Evolutionary conservation across 2,113 vertebrate genomes (phyloP).

Genomic region (western clawed frog (Xenopus tropicalis)): UCB_Xtro_10.0 CM004449.2:79970501-79971000

Average conservation of each 20-base stretch:
- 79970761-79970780: constrained; percentile 75
- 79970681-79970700: constrained; percentile 60
- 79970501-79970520: too few species aligned
- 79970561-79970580: neutral
- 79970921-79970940: constrained; percentile 91
- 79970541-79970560: neutral
- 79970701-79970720: constrained; percentile 67
- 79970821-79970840: constrained; percentile 98
- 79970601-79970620: constrained; percentile 52
- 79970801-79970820: constrained; percentile 97
- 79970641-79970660: constrained; percentile 98
- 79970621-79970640: constrained; percentile 92
- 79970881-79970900: constrained; percentile 86
- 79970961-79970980: constrained; percentile 72
- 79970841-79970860: constrained; percentile 96
- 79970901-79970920: constrained; percentile 94
- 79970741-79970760: constrained; percentile 81
- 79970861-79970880: constrained; percentile 82
- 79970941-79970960: constrained; percentile 75
- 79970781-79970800: constrained; percentile 87
- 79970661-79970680: constrained; percentile 76
- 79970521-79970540: neutral
- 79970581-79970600: constrained; percentile 51
- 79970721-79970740: constrained; percentile 85
- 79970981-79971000: constrained; percentile 71